phyloP scores from a whole-genome alignment of 2,113 vertebrate species.

The Psophia crepitans region DNA sequence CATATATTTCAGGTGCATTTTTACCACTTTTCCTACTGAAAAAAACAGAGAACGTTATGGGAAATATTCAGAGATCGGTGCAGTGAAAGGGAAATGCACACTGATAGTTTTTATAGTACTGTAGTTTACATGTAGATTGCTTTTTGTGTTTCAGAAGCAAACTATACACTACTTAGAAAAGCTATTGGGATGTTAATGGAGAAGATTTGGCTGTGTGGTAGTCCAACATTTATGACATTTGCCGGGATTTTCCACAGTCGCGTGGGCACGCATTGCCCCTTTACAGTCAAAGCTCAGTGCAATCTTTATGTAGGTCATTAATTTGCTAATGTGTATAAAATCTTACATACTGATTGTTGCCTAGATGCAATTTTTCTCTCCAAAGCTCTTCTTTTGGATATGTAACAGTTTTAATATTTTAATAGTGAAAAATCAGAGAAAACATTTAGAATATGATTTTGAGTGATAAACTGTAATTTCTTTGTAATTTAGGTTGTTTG shows the following conservation, averaged over 20 bases:
- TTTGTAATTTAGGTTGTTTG: not conserved
- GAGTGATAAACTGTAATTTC: not conserved
- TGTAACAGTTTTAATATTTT: not conserved
- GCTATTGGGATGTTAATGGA: not conserved
- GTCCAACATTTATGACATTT: not conserved
- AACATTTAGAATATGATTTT: not conserved
- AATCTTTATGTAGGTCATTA: not conserved
- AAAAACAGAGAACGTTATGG: not conserved
- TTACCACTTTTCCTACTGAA: not conserved
- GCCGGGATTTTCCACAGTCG: not conserved
- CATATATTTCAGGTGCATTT: not conserved
- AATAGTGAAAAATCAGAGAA: not conserved
- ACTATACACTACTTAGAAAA: not conserved
- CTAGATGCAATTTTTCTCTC: not conserved
- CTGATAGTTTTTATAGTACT: not conserved
- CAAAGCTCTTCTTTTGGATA: not conserved
- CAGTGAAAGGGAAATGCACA: not conserved
- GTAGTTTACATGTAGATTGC: not conserved
- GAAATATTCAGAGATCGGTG: not conserved
- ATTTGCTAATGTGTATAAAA: not conserved
- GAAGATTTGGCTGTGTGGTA: not conserved
- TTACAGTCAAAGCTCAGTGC: not conserved
- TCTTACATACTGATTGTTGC: not conserved
- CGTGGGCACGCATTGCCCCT: rapidly evolving
- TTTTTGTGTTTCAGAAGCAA: not conserved